Conservation (phyloP, 2,888 invertebrate genomes). For the Ceramica pisi region DNA sequence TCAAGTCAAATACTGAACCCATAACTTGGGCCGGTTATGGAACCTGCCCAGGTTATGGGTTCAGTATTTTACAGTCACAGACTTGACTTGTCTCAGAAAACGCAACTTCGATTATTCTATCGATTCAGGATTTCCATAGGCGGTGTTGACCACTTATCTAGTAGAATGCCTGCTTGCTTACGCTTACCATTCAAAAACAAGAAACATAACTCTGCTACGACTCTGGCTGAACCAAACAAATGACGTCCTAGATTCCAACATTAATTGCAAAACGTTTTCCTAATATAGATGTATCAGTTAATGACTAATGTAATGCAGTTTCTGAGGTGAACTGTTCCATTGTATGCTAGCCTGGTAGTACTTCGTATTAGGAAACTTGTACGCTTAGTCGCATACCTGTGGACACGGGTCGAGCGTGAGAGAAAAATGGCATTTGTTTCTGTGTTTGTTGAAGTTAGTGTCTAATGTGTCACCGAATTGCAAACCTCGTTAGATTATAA, state of each 20-base stretch:
- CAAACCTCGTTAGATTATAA: too few relatives aligned
- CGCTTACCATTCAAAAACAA: neutral
- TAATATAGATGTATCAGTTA: conserved; percentile 38
- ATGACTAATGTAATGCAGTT: conserved; percentile 32
- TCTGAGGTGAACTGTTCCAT: conserved; percentile 28
- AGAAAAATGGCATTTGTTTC: conserved; percentile 28
- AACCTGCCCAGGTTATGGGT: too few relatives aligned
- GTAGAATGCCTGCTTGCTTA: neutral
- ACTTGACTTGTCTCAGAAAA: neutral
- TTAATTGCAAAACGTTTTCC: conserved; percentile 31
- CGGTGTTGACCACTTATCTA: neutral
- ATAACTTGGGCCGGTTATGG: too few relatives aligned
- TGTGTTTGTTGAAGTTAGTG: neutral
- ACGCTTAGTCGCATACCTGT: conserved; percentile 27
- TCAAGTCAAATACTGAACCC: too few relatives aligned
- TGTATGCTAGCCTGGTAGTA: conserved; percentile 42
- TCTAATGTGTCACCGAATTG: too few relatives aligned
- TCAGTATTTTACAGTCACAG: neutral
- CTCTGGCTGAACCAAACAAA: neutral
- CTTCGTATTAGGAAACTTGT: conserved; percentile 61
- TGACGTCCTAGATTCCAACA: neutral
- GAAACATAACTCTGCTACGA: neutral
- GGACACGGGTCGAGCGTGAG: conserved; percentile 22
- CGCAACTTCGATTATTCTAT: neutral
- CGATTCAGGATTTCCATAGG: neutral